Evolutionary conservation across 2,797 vertebrate genomes (phyloP).

Genomic region (Sardinella longiceps): DNA sequence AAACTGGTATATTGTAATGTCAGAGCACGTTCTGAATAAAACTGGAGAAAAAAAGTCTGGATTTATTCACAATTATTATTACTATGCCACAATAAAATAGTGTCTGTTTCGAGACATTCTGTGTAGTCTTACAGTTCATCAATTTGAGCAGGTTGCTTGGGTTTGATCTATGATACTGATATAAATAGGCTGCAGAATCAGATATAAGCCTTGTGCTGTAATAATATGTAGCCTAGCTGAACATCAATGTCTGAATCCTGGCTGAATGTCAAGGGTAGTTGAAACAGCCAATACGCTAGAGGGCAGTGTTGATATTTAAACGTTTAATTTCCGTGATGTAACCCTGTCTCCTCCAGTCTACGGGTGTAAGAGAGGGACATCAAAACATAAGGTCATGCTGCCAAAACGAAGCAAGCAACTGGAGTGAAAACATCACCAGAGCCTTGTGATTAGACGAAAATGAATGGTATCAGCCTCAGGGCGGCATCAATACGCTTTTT

Average conservation of each 20-base stretch:
- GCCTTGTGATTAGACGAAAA: neutral
- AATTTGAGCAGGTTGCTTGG: neutral
- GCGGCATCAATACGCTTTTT: neutral
- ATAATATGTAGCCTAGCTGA: no score
- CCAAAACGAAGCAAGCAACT: neutral
- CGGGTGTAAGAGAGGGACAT: neutral
- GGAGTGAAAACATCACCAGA: neutral
- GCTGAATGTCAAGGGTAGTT: no score
- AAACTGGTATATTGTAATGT: neutral
- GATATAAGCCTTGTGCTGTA: neutral
- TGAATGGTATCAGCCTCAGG: neutral
- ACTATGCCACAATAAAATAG: no score
- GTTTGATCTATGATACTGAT: neutral
- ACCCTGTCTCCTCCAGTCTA: neutral
- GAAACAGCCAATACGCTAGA: neutral
- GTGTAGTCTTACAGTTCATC: no score
- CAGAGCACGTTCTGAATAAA: neutral
- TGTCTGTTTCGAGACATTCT: no score
- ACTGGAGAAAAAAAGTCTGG: neutral
- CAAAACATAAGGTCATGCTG: conserved; percentile 3
- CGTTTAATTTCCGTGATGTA: neutral
- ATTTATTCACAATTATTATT: neutral
- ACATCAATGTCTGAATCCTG: no score
- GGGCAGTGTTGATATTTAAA: conserved; percentile 9
- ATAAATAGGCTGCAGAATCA: no score